Percentiles rank a stretch among this genome's conserved stretches.
Conservation (phyloP, 2,888 invertebrate genomes). For the Rhabditoides inermis region DNA sequence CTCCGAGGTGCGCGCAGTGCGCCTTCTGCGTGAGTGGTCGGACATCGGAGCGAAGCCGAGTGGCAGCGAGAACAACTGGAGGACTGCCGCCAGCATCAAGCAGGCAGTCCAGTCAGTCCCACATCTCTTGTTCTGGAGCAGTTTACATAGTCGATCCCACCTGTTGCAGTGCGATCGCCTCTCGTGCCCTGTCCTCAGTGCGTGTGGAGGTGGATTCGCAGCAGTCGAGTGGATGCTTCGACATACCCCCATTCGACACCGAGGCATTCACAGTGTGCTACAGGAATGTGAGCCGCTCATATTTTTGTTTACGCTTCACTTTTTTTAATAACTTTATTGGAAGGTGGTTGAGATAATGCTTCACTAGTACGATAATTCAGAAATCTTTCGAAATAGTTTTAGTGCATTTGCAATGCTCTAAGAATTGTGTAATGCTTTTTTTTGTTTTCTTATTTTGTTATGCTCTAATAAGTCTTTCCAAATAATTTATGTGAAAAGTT, state of each 20-base stretch:
- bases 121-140: too few relatives aligned
- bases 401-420: too few relatives aligned
- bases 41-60: slow-evolving; percentile 35
- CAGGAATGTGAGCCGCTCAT: slow-evolving; percentile 28
- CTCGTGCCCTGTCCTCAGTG: background rate
- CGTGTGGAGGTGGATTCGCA: slow-evolving; percentile 25
- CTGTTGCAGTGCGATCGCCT: too few relatives aligned
- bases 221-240: slow-evolving; percentile 28
- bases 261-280: slow-evolving; percentile 38
- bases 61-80: slow-evolving; percentile 8
- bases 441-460: too few relatives aligned
- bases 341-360: background rate
- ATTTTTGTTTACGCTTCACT: background rate
- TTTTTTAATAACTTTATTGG: background rate
- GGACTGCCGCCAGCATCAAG: too few relatives aligned
- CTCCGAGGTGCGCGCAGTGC: slow-evolving; percentile 26
- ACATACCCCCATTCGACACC: slow-evolving; percentile 29
- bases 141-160: too few relatives aligned
- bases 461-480: too few relatives aligned
- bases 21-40: slow-evolving; percentile 24
- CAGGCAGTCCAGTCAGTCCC: too few relatives aligned
- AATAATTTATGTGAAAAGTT: too few relatives aligned
- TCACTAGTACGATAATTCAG: background rate
- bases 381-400: too few relatives aligned
- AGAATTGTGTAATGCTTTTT: too few relatives aligned